Base-by-base conservation (phyloP, 2,888 invertebrate species). In the Caenorhabditis plicata region DNA sequence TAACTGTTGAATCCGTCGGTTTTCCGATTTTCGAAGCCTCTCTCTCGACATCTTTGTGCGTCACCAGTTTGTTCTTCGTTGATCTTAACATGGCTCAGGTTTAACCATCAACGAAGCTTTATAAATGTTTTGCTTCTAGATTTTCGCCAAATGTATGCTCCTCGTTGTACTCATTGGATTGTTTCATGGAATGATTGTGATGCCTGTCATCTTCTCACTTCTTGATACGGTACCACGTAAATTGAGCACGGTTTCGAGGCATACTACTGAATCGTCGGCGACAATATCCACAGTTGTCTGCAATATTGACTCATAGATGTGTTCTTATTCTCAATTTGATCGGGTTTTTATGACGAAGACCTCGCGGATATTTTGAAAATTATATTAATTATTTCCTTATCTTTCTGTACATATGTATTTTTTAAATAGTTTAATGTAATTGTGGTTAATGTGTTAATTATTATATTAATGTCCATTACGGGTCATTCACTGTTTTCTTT, bases 111-210 rank as follows among this genome's bases (percentile, higher is more conserved):
- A 23, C 38, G 4, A 26, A 26, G 15, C 15, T 4, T 39, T 9
- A 8, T 17, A 19, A 33, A 9, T 33, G 8, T 11, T n/a, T n/a
- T 33, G 15, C n/a, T 9, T 33, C 33, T 52, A 75, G 73, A 68
- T 80, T 19, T 79, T 79, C 45, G 75, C 75, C 17, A 61, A 68
- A 35, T 77, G 77, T 32, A 78, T 79, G 77, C 49, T 77, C n/a
- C 65, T 75, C 27, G 79, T 79, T 15, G 77, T 79, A 11, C 52
- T 69, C 5, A 70, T 79, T 22, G 78, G 79, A 15, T 64, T 74
- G 38, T 43, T 80, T 26, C 79, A 79, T 54, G 79, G 79, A 1
- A 63, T 79, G 32, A 38, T 79, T 15, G 71, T 79, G 7, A 78
- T 79, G 45, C 79, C 79, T 5, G 75, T 75, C 22, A 63, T 79